phyloP scores from a whole-genome alignment of 2,888 invertebrate genomes.

The Mythimna loreyi region DNA sequence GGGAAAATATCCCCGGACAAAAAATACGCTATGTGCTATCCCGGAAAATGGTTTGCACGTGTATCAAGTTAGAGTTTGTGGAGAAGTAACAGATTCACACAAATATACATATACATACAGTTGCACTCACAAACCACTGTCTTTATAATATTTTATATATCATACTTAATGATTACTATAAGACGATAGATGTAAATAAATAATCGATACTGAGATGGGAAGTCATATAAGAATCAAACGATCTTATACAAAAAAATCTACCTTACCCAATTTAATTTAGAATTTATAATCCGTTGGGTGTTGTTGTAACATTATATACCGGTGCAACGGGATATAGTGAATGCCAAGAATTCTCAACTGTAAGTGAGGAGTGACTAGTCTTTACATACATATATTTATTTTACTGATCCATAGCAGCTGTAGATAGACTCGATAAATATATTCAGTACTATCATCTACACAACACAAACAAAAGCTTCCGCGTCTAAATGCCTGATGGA shows the following conservation, averaged over 20 bases:
- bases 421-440: conserved; percentile 5
- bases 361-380: conserved; percentile 7
- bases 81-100: no score
- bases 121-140: no score
- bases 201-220: neutral
- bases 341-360: conserved; percentile 35
- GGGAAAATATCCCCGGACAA: no score
- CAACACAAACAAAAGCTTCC: neutral
- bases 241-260: neutral
- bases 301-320: conserved; percentile 31
- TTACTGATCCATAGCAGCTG: neutral
- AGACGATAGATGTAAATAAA: neutral
- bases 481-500: neutral
- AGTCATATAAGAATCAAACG: neutral
- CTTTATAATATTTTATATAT: no score
- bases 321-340: conserved; percentile 42
- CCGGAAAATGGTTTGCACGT: no score
- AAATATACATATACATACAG: no score
- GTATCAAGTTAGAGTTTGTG: no score
- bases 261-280: neutral
- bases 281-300: conserved; percentile 15
- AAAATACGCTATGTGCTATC: no score
- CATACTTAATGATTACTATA: neutral
- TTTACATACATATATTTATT: conserved; percentile 24
- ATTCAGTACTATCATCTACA: conserved; percentile 2